phyloP scores from a whole-genome alignment of 2,113 vertebrate genomes.

The Ifrita kowaldi region DNA sequence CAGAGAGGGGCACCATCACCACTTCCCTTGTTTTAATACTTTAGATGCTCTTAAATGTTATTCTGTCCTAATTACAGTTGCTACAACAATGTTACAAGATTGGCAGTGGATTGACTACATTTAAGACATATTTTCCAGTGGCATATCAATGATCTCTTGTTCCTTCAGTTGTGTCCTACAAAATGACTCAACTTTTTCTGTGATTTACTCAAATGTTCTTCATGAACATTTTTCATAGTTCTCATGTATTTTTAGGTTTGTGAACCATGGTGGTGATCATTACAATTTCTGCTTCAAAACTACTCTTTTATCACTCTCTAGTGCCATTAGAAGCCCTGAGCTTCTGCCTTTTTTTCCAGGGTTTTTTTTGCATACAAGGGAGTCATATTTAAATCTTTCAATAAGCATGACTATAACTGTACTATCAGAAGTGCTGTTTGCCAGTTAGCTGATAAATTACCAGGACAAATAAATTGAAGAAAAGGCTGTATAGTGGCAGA shows the following conservation, averaged over 20 bases:
- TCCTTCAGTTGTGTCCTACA: neutral
- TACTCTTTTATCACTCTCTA: neutral
- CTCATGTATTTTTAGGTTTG: constrained; percentile 41
- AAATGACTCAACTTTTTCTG: constrained; percentile 36
- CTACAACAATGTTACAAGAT: neutral
- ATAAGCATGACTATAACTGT: neutral
- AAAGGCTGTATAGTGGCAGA: neutral
- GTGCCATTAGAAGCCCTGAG: neutral
- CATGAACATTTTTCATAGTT: constrained; percentile 2
- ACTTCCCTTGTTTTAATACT: neutral
- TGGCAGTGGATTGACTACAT: neutral
- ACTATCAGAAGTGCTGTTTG: neutral
- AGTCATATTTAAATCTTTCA: neutral
- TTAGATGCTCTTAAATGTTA: neutral
- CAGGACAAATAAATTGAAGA: neutral
- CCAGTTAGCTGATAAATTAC: neutral
- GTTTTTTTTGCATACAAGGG: neutral
- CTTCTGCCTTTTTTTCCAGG: neutral
- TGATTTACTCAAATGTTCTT: constrained; percentile 38
- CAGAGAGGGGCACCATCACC: neutral
- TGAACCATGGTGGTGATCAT: neutral
- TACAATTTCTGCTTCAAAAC: neutral
- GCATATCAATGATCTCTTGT: constrained; percentile 30
- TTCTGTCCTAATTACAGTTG: constrained; percentile 17
- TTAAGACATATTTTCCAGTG: constrained; percentile 33